Evolutionary conservation across 2,113 vertebrate genomes (phyloP), one percentile per base, ranked within the genome.

Genomic region (Falcunculus frontatus): DNA sequence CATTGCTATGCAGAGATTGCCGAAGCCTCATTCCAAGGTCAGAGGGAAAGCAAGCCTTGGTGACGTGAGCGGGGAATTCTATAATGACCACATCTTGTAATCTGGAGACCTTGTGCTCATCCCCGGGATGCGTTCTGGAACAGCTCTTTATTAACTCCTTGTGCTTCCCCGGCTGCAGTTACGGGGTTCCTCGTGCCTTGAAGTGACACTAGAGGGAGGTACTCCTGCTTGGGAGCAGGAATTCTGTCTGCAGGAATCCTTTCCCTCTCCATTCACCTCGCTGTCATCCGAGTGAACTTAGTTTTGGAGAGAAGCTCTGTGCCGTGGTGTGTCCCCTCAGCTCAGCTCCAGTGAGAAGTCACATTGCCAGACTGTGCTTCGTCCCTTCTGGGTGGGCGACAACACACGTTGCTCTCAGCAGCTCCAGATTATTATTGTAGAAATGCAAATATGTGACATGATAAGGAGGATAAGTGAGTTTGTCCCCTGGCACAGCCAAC

Each of bases 71-170:
- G 87, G 77, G 90, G 86, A 96, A 95, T 95, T 97, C 95, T 96
- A 1, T 84, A 81, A 67, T 90, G 88, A 96, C 92, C 90, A 87
- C 95, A 95, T 81, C n/a, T 89, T 79, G 74, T 93, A 94, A 93
- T 95, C 97, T 95, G 95, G 84, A 93, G 95, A 93, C 89, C 94
- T 81, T 95, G 96, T 95, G 67, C 91, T 84, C 82, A 69, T 95
- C 77, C 82, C 83, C 13, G 19, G 69, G 80, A 91, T 75, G 77
- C 27, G 14, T 72, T 81, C 77, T 89, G 81, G 81, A 89, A 49
- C 13, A 86, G 46, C 62, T 89, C 56, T 41, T 41, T 32, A 7
- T 95, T 93, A 96, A 96, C 91, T 60, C 84, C 57, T 89, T 91
- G 33, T 84, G 70, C 84, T 91, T 53, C 49, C 44, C 62, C 56